phyloP scores from a whole-genome alignment of 2,888 invertebrate genomes.

The Toxonevra muliebris region DNA sequence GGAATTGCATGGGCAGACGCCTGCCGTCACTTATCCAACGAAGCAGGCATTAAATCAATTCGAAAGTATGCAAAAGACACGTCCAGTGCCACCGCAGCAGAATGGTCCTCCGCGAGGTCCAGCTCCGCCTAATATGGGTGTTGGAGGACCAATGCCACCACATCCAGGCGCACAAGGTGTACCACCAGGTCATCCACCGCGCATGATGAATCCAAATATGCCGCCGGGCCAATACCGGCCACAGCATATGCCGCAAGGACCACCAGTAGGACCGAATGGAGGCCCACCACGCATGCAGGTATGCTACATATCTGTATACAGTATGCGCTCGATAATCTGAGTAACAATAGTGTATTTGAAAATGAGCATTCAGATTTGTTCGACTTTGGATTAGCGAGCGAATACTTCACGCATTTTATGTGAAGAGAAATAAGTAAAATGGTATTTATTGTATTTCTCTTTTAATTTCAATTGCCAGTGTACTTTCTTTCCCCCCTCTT shows the following conservation, averaged over 20 bases:
- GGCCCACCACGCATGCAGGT: conserved; percentile 73
- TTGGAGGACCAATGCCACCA: conserved; percentile 64
- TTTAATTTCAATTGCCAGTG: too few relatives aligned
- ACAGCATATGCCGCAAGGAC: conserved; percentile 68
- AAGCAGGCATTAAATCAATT: conserved; percentile 88
- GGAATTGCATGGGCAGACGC: conserved; percentile 94
- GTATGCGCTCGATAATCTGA: conserved; percentile 26
- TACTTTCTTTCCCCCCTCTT: too few relatives aligned
- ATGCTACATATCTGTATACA: conserved; percentile 40
- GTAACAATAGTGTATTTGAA: too few relatives aligned
- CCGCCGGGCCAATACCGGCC: conserved; percentile 70
- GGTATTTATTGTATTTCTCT: too few relatives aligned
- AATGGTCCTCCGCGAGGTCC: conserved; percentile 68
- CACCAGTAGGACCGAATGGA: conserved; percentile 69
- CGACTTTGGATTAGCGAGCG: too few relatives aligned
- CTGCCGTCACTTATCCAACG: conserved; percentile 93
- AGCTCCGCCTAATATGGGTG: conserved; percentile 61
- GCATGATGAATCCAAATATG: conserved; percentile 71
- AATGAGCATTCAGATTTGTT: too few relatives aligned
- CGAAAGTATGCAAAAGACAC: conserved; percentile 91
- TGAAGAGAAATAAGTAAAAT: too few relatives aligned
- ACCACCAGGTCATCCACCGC: conserved; percentile 67
- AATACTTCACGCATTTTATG: too few relatives aligned
- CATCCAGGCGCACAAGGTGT: conserved; percentile 65
- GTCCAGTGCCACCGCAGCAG: conserved; percentile 79